Conservation (phyloP, 2,888 invertebrate species). For the Ennomos fuscantarius region DNA sequence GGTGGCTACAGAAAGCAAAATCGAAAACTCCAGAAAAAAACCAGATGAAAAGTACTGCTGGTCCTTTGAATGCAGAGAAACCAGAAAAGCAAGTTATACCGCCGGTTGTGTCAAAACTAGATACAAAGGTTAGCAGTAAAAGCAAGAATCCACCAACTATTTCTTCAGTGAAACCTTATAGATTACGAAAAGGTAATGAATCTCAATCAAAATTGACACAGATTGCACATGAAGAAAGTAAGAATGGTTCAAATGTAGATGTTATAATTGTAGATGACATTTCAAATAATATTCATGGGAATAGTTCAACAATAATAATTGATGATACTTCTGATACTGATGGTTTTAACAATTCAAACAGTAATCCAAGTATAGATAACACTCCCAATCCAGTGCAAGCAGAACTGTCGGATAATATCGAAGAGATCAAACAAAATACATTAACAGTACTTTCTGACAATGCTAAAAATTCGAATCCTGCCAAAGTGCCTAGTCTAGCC, state of each 20-base stretch:
- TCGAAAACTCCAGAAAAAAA: conserved; percentile 79
- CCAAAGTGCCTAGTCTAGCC: no score
- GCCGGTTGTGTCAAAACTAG: conserved; percentile 1
- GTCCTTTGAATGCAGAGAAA: conserved; percentile 8
- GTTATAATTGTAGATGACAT: conserved; percentile 4
- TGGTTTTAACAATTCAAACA: no score
- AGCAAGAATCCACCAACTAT: conserved; percentile 2
- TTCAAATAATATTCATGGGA: background rate
- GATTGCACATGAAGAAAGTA: background rate
- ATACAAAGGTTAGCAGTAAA: conserved; percentile 3
- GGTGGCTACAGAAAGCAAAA: conserved; percentile 81
- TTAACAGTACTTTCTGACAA: no score
- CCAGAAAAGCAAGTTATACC: background rate
- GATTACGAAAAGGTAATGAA: conserved; percentile 8
- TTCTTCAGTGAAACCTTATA: conserved; percentile 8
- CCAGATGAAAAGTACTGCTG: conserved; percentile 6
- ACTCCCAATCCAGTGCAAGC: no score
- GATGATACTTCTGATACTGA: no score
- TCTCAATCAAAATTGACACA: conserved; percentile 7
- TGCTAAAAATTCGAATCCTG: no score
- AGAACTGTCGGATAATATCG: no score
- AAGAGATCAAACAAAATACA: no score
- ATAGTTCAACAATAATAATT: background rate
- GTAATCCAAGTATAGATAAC: no score
- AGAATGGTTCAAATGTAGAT: background rate